phyloP scores from a whole-genome alignment of 2,797 vertebrate genomes.

The Lacerta bilineata region DNA sequence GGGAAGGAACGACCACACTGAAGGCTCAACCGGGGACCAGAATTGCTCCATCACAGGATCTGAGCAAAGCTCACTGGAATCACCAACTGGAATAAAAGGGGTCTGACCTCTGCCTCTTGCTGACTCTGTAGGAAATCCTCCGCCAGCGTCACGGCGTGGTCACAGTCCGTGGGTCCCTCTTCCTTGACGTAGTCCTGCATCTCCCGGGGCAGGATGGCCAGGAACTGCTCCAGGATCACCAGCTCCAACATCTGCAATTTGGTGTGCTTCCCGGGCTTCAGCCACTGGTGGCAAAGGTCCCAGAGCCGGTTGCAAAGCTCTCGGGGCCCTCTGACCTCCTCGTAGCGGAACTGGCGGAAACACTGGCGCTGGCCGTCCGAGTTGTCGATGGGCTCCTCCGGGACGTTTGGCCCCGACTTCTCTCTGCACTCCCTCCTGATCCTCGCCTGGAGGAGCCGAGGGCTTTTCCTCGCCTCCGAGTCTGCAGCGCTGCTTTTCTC shows the following conservation, averaged over 20 bases:
- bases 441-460: slow-evolving; percentile 4
- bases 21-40: too few relatives aligned
- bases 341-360: slow-evolving; percentile 24
- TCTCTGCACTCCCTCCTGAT: not conserved
- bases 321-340: not conserved
- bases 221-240: slow-evolving; percentile 35
- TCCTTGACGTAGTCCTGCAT: slow-evolving; percentile 26
- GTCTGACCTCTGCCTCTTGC: not conserved
- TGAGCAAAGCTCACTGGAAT: not conserved
- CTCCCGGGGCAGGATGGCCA: slow-evolving; percentile 24
- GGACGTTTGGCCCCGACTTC: not conserved
- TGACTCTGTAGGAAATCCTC: slow-evolving; percentile 6
- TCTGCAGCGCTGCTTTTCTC: not conserved
- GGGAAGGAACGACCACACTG: too few relatives aligned
- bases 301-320: slow-evolving; percentile 19
- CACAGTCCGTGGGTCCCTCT: not conserved
- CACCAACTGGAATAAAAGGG: too few relatives aligned
- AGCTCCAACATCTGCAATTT: slow-evolving; percentile 37
- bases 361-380: not conserved
- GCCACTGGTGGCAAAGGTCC: slow-evolving; percentile 34
- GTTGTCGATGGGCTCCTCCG: not conserved
- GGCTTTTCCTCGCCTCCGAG: not conserved
- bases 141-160: slow-evolving; percentile 5
- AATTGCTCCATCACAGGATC: not conserved
- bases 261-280: not conserved